A percentile compares a stretch with the other conserved stretches of the same genome.
phyloP scores from a whole-genome alignment of 2,888 invertebrate species.

The Apeira syringaria region DNA sequence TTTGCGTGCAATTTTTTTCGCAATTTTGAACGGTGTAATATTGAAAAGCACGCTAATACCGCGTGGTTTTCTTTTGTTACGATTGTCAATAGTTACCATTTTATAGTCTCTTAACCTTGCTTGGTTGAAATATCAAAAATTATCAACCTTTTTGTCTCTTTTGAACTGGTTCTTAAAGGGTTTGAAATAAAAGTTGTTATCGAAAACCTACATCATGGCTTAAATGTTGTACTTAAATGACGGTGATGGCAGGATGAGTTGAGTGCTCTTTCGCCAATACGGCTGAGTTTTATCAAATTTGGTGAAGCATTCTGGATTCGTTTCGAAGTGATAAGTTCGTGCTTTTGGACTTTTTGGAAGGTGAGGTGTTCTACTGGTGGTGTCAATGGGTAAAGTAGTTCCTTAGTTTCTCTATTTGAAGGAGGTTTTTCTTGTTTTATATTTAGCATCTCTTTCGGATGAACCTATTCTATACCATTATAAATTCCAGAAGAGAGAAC shows the following conservation, averaged over 20 bases:
- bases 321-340: constrained; percentile 37
- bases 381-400: background rate
- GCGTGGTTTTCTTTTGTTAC: background rate
- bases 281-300: constrained; percentile 52
- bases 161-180: background rate
- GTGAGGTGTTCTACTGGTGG: constrained; percentile 45
- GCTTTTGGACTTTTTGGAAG: constrained; percentile 54
- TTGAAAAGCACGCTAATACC: too few relatives aligned
- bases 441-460: too few relatives aligned
- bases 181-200: background rate
- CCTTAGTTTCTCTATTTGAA: background rate
- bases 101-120: background rate
- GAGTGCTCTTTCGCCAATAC: constrained; percentile 73
- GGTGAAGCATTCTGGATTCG: constrained; percentile 43
- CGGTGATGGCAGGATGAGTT: constrained; percentile 50
- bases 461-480: too few relatives aligned
- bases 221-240: constrained; percentile 53
- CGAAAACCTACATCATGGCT: constrained; percentile 56
- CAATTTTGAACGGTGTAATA: constrained; percentile 4
- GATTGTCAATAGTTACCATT: too few relatives aligned
- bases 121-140: too few relatives aligned
- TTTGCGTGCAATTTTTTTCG: constrained; percentile 29
- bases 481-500: too few relatives aligned
- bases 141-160: too few relatives aligned
- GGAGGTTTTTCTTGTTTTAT: too few relatives aligned